These are phyloP conservation scores for Oriolus oriolus DNA, from an alignment of 2,113 vertebrate species.

Conservation along the genomic window DNA sequence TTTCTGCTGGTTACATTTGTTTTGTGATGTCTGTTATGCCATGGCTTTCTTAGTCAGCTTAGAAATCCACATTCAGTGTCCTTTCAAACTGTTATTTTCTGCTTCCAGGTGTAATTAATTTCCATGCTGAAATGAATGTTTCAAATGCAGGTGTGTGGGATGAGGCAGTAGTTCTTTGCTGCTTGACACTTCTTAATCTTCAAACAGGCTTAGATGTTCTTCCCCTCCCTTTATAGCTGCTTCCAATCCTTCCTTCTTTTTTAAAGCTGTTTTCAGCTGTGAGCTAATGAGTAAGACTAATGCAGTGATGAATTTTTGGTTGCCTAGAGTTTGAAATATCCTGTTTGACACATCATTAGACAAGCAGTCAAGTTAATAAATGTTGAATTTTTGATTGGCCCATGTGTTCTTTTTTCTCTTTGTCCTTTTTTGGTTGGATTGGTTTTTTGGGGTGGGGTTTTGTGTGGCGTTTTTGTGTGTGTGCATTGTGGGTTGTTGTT, in stretches of 20 bases:
- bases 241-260: slow-evolving; percentile 40
- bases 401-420: neutral
- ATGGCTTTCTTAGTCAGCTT: neutral
- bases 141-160: slow-evolving; percentile 31
- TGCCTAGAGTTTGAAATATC: neutral
- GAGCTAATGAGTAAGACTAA: slow-evolving; percentile 11
- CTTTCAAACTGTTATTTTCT: neutral
- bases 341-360: neutral
- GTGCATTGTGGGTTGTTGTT: neutral
- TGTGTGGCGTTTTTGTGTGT: neutral
- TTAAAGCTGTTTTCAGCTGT: slow-evolving; percentile 37
- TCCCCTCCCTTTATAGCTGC: slow-evolving; percentile 26
- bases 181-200: slow-evolving; percentile 54
- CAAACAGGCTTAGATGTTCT: slow-evolving; percentile 49
- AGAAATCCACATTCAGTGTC: neutral
- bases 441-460: too few relatives aligned
- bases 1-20: neutral
- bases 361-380: neutral
- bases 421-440: neutral
- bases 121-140: neutral
- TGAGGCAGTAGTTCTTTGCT: slow-evolving; percentile 19
- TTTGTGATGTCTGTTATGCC: neutral
- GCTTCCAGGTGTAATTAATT: slow-evolving; percentile 23
- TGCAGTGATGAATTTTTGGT: slow-evolving; percentile 7
- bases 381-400: neutral